These are phyloP conservation scores for Monoplex corrugatus DNA, from an alignment of 2,888 invertebrate species.

Conservation along the genomic window DNA sequence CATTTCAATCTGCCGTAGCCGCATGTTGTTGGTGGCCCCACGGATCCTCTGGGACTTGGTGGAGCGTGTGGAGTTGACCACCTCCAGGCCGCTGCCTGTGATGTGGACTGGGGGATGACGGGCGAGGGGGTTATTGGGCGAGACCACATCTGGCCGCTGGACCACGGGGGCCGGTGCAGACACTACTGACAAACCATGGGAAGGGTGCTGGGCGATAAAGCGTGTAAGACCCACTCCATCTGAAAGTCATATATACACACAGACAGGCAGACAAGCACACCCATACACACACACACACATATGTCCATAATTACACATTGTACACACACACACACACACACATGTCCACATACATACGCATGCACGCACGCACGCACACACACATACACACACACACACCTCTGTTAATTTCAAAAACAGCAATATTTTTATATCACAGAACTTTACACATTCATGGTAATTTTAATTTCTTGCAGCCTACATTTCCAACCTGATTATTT, in stretches of 20 bases:
- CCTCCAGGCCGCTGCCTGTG: neutral
- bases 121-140: constrained; percentile 54
- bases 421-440: neutral
- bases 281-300: neutral
- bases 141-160: constrained; percentile 73
- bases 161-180: constrained; percentile 80
- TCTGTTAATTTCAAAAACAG: neutral
- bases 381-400: neutral
- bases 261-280: neutral
- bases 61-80: constrained; percentile 63
- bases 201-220: constrained; percentile 70
- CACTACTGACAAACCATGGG: constrained; percentile 78
- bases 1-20: constrained; percentile 75
- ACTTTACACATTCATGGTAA: neutral
- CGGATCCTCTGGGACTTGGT: constrained; percentile 74
- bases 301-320: no score
- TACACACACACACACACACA: neutral
- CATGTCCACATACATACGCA: neutral
- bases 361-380: neutral
- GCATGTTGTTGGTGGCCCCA: constrained; percentile 72
- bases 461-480: no score
- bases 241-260: neutral
- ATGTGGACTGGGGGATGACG: constrained; percentile 45
- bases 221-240: constrained; percentile 52
- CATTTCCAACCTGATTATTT: no score